phyloP scores from a whole-genome alignment of 2,797 vertebrate species.

The Premnoplex brunnescens region DNA sequence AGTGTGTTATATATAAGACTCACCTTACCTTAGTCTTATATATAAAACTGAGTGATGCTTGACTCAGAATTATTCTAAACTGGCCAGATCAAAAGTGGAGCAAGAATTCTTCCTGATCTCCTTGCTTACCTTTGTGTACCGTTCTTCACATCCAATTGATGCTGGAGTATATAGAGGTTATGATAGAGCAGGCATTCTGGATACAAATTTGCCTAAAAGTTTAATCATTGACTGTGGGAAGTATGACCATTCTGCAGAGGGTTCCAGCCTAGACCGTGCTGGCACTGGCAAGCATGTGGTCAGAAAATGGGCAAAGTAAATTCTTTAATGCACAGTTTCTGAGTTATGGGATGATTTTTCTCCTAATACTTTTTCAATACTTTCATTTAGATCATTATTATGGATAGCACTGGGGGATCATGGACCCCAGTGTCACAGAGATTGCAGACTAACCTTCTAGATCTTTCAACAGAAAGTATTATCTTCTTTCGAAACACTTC shows the following conservation, averaged over 20 bases:
- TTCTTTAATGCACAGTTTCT: neutral
- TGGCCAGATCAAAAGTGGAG: neutral
- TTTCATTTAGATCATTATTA: neutral
- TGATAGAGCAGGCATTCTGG: neutral
- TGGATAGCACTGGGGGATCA: rapidly evolving
- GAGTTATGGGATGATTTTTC: neutral
- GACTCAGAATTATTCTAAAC: neutral
- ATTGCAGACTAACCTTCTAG: neutral
- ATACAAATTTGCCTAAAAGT: neutral
- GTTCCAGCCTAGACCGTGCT: neutral
- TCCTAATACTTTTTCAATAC: neutral
- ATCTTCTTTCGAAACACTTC: neutral
- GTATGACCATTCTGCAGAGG: neutral
- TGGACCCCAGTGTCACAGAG: neutral
- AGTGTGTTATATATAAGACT: neutral
- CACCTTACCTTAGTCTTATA: neutral
- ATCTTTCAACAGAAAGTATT: neutral
- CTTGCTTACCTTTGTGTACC: neutral
- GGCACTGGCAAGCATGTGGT: neutral
- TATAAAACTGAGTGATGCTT: neutral
- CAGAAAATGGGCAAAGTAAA: neutral
- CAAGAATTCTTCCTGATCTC: neutral
- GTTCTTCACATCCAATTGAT: neutral
- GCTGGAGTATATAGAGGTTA: neutral
- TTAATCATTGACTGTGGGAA: neutral